Percentiles rank a stretch among this genome's conserved stretches.
phyloP scores from a whole-genome alignment of 37 sponge, comb jelly and placozoan species.

The Oopsacas minuta region DNA sequence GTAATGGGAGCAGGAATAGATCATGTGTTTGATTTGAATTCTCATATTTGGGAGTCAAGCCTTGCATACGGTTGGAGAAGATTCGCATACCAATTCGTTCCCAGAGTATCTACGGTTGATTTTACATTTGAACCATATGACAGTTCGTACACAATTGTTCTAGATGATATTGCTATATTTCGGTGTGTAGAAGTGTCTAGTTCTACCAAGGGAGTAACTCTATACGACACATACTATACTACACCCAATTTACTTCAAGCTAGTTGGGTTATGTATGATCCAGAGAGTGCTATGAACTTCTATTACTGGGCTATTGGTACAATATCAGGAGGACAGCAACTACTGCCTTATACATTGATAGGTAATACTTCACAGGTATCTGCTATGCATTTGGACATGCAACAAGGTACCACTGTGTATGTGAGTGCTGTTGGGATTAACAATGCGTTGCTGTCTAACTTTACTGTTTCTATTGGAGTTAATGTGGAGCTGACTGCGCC shows the following conservation, averaged over 20 bases:
- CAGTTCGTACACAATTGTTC: neutral
- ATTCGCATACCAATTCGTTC: neutral
- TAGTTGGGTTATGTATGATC: neutral
- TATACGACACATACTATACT: neutral
- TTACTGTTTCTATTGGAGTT: neutral
- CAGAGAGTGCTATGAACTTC: neutral
- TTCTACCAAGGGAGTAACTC: neutral
- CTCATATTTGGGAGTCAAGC: neutral
- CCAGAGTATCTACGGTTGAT: neutral
- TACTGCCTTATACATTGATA: neutral
- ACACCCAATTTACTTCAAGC: neutral
- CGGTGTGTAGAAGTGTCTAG: neutral
- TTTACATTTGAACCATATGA: neutral
- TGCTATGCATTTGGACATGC: neutral
- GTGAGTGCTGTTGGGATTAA: neutral
- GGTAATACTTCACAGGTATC: neutral
- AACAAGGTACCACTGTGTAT: neutral
- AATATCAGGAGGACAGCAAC: neutral
- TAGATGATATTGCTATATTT: neutral
- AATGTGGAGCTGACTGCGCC: neutral
- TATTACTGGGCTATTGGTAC: neutral
- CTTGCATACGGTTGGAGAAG: neutral
- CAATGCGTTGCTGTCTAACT: neutral
- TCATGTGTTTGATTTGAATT: neutral
- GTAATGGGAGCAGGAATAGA: neutral